Evolutionary conservation across 1,140 invertebrate genomes (phyloP).

Genomic region (Micrasema minimum): DNA sequence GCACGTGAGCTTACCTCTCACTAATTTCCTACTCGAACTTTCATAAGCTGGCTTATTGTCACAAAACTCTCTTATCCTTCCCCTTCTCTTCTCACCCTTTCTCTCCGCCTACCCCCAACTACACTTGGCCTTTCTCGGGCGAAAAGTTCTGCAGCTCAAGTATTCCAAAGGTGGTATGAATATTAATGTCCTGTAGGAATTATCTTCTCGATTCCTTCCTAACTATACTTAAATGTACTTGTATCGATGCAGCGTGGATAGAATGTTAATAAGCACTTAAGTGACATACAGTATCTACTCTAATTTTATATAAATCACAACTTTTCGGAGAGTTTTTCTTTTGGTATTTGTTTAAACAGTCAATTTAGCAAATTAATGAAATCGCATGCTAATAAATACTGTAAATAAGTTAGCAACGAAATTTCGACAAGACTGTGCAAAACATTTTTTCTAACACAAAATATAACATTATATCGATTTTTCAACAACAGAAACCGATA

Average conservation of each 20-base stretch:
- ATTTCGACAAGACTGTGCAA: too few species aligned
- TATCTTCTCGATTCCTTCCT: conserved; percentile 45
- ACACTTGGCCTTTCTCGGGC: conserved; percentile 38
- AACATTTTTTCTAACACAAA: too few species aligned
- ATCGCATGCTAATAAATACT: too few species aligned
- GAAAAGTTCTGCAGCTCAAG: conserved; percentile 50
- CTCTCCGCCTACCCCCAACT: conserved; percentile 18
- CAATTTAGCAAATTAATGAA: too few species aligned
- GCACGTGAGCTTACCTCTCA: conserved; percentile 42
- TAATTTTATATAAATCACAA: too few species aligned
- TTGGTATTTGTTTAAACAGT: too few species aligned
- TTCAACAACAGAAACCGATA: too few species aligned
- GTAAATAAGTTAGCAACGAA: too few species aligned
- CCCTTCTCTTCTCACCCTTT: background rate
- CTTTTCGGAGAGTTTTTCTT: too few species aligned
- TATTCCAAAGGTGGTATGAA: conserved; percentile 53
- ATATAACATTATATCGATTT: too few species aligned
- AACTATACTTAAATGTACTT: conserved; percentile 36
- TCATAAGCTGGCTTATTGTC: conserved; percentile 54
- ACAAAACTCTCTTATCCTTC: conserved; percentile 46
- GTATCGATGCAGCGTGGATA: conserved; percentile 6
- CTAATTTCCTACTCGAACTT: conserved; percentile 53
- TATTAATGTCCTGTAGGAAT: conserved; percentile 49
- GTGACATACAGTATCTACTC: background rate
- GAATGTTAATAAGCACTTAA: conserved; percentile 25